Base-by-base conservation (phyloP, 2,888 invertebrate species). In the Epistrophe grossulariae region DNA sequence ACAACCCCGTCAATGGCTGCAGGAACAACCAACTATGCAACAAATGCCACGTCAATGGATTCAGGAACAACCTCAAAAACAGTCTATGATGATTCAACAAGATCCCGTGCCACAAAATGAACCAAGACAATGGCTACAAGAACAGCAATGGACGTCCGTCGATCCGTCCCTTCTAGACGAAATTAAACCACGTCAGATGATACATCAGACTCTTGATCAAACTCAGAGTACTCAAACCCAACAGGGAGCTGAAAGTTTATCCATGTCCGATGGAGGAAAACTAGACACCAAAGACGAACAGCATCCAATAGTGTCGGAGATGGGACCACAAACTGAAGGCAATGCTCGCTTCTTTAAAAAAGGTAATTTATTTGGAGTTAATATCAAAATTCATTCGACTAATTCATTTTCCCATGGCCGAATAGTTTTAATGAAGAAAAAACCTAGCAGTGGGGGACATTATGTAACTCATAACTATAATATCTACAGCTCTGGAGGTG, bases 291-390 rank as follows among this genome's bases (percentile, higher is more conserved):
- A 57, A 24, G 85, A 70, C 2, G 48, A 76, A 8, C 70, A 83
- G 11, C 74, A 72, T 2, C 82, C 87, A 59, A 76, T 87, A 8
- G 87, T 87, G 0, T 71, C 87, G 0, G 83, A 87, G 40, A 83
- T 87, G 83, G 87, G 68, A 19, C 87, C 87, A 35, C 87, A 87
- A 57, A 55, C 24, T 10, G 87, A 87, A 17, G 87, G 83, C 13
- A 50, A 83, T 17, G 79, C 74, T 13, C 62, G 85, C 2, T 66
- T 66, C 50, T 83, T 83, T 35, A 87, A 83, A 19, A 91, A 91
- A 91, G 92, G 92, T 91, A 92, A 92, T 89, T 90, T 92, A 72
- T 91, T 89, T 89, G 92, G 91, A 35, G 90, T 91, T 64, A 89
- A 79, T 74, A 71, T 79, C 76, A 88, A 88, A 71, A 48, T 68